These are phyloP conservation scores for Drosophila azteca DNA, from an alignment of 1,140 invertebrate genomes.

Conservation along the genomic window DNA sequence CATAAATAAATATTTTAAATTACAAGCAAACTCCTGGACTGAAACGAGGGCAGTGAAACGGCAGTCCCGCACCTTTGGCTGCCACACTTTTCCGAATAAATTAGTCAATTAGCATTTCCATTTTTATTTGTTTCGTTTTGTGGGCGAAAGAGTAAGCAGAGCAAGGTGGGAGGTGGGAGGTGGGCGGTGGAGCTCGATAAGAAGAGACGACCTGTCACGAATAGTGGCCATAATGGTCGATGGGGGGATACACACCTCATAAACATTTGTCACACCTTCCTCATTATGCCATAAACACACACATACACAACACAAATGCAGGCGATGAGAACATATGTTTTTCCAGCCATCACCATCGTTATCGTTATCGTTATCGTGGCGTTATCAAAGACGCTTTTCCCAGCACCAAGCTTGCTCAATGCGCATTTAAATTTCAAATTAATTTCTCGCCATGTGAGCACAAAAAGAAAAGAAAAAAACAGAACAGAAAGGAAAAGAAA, in stretches of 20 bases:
- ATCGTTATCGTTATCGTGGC: slow-evolving; percentile 63
- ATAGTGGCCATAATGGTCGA: slow-evolving; percentile 23
- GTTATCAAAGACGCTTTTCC: slow-evolving; percentile 64
- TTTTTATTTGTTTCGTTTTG: slow-evolving; percentile 24
- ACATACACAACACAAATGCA: too few species aligned
- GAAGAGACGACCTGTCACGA: slow-evolving; percentile 4
- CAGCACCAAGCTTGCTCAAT: slow-evolving; percentile 47
- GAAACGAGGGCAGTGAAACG: slow-evolving; percentile 16
- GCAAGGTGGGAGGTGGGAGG: not conserved
- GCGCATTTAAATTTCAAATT: slow-evolving; percentile 83
- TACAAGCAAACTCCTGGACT: slow-evolving; percentile 36
- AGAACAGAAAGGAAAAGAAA: slow-evolving; percentile 40
- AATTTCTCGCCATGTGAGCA: slow-evolving; percentile 72
- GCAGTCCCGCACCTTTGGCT: slow-evolving; percentile 31
- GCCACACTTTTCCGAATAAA: slow-evolving; percentile 44
- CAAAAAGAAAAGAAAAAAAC: slow-evolving; percentile 37
- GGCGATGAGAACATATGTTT: slow-evolving; percentile 25
- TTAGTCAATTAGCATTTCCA: slow-evolving; percentile 74
- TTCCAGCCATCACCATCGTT: slow-evolving; percentile 28
- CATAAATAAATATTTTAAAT: slow-evolving; percentile 59
- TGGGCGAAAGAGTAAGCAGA: not conserved
- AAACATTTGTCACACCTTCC: slow-evolving; percentile 46
- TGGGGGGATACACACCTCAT: not conserved
- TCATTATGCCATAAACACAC: slow-evolving; percentile 41
- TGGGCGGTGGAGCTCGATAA: too few species aligned